These are phyloP conservation scores for Tipula unca DNA, from an alignment of 2,888 invertebrate genomes.

Conservation along the genomic window DNA sequence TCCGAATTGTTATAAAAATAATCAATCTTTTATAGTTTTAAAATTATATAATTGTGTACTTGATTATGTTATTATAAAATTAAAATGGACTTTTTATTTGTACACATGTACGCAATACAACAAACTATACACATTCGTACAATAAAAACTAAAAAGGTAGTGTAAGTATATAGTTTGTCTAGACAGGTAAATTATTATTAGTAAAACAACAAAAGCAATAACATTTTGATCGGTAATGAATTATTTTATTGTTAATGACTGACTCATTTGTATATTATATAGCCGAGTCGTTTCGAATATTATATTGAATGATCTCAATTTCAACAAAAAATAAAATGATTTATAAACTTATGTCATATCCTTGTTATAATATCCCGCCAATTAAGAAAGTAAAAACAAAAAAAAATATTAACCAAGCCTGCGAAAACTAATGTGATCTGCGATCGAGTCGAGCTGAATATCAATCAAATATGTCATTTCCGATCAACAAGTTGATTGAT, in stretches of 20 bases:
- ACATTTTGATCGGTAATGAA: not conserved
- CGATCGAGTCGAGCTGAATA: not conserved
- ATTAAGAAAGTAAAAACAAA: not conserved
- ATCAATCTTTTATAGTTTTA: not conserved
- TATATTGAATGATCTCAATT: not conserved
- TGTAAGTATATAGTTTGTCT: not conserved
- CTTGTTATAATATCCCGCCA: not conserved
- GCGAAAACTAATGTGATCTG: too few relatives aligned
- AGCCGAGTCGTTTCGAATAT: not conserved
- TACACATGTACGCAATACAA: not conserved
- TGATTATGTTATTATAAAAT: not conserved
- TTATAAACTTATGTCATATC: not conserved
- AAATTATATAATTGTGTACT: not conserved
- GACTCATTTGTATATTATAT: too few relatives aligned
- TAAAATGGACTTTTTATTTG: not conserved
- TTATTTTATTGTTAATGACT: not conserved
- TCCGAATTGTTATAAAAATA: not conserved
- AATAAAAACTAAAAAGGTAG: not conserved
- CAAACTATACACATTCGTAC: not conserved
- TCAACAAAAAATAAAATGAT: not conserved
- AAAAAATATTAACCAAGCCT: not conserved
- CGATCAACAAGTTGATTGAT: not conserved
- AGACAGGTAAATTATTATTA: conserved; percentile 2
- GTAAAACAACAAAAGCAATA: not conserved
- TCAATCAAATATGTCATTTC: not conserved